Evolutionary conservation across 2,113 vertebrate genomes (phyloP), one percentile per base, ranked within the genome.

Genomic region (Ginglymostoma cirratum): DNA sequence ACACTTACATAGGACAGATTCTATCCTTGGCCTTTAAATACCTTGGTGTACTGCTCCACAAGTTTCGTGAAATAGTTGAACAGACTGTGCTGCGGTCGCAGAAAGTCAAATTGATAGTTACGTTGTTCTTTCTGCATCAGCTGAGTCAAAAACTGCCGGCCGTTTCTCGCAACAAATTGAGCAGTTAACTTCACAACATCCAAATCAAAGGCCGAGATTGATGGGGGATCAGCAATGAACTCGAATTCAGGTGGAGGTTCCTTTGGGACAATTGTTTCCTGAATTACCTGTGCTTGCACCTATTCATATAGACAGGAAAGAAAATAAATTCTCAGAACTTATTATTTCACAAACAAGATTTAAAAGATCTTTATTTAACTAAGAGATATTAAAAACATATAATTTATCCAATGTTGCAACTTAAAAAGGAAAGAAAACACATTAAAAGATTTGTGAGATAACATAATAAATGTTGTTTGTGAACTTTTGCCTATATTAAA

Each of bases 1-100:
- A n/a, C 34, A 92, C 61, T 92, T 65, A 65, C 12, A 92, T 19
- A 61, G n/a, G 55, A 89, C 15, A 66, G 34, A n/a, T 92, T 92
- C 42, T 34, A 52, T 52, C 30, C 17, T 27, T 65, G 38, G 5
- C 55, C 42, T 85, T 42, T 83, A 48, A 83, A 2, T 97, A 99
- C 99, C 99, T 99, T 99, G 1, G 99, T 99, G 96, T 99, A 99
- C 97, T 99, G 99, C 17, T 99, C 99, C 94, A 99, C 99, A 97
- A 99, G 98, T 97, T 99, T 99, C 24, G 99, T 99, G 97, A 99
- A 99, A 97, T 99, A 99, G 97, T 99, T 99, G 96, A 99, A 99
- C 67, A 99, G 98, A 96, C 99, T 99, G 98, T 99, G 99, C 96
- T 99, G 99, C 0, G 99, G 99, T 0, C 99, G 98, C 78, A 99